A percentile compares a stretch with the other conserved stretches of the same genome.
phyloP scores from a whole-genome alignment of 2,888 invertebrate species.

The Stratiomys singularior region DNA sequence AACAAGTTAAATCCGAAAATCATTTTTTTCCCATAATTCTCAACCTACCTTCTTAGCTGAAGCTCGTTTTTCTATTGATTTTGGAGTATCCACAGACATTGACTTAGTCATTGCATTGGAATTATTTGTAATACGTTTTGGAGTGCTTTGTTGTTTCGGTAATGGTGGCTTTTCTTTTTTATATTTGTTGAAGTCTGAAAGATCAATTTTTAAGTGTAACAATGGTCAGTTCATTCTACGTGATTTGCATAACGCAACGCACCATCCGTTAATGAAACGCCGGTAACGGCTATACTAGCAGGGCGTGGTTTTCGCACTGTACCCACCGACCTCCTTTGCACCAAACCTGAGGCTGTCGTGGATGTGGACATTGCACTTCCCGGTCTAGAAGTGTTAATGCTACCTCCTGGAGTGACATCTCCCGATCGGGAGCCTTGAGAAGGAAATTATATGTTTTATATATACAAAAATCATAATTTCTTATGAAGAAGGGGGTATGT shows the following conservation, averaged over 20 bases:
- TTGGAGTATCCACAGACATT: conserved; percentile 20
- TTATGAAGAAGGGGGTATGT: too few species aligned
- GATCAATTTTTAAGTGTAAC: neutral
- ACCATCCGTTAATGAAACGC: conserved; percentile 72
- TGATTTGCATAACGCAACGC: too few species aligned
- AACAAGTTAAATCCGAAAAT: conserved; percentile 46
- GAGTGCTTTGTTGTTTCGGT: conserved; percentile 65
- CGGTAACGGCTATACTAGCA: conserved; percentile 85
- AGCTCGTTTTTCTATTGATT: conserved; percentile 59
- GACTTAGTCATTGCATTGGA: conserved; percentile 38
- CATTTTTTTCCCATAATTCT: neutral
- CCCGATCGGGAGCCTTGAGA: conserved; percentile 75
- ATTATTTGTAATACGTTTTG: conserved; percentile 59
- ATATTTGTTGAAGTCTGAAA: conserved; percentile 56
- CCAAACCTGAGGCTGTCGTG: conserved; percentile 71
- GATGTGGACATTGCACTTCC: conserved; percentile 87
- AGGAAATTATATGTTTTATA: neutral
- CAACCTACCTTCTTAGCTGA: conserved; percentile 58
- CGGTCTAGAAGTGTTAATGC: conserved; percentile 78
- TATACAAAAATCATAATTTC: too few species aligned
- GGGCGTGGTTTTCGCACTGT: conserved; percentile 79
- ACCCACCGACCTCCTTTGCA: conserved; percentile 71
- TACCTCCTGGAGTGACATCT: conserved; percentile 75
- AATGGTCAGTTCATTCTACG: conserved; percentile 25
- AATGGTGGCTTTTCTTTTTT: conserved; percentile 68